Conservation (phyloP, 2,113 vertebrate genomes). For the Zingel zingel region DNA sequence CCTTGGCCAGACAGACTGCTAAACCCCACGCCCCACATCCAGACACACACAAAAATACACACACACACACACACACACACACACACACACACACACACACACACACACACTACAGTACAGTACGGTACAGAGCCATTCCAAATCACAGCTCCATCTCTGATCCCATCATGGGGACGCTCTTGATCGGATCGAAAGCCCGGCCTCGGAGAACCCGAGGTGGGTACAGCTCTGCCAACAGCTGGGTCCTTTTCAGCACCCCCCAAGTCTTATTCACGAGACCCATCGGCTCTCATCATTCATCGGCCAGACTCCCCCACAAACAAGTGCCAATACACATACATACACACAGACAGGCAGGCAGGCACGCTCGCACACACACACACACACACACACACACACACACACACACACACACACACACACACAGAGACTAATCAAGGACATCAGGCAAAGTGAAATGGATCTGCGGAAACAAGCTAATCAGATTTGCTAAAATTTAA, state of each 20-base stretch:
- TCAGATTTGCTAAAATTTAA: constrained; percentile 62
- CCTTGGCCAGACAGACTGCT: constrained; percentile 9
- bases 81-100: constrained; percentile 33
- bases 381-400: constrained; percentile 4
- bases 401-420: background rate
- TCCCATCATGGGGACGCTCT: constrained; percentile 58
- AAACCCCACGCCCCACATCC: background rate
- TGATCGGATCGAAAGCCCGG: constrained; percentile 64
- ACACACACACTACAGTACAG: constrained; percentile 25
- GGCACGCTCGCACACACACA: background rate
- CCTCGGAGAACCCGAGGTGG: constrained; percentile 52
- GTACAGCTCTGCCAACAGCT: constrained; percentile 72
- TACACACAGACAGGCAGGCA: background rate
- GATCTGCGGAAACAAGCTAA: constrained; percentile 64
- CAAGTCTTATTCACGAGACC: constrained; percentile 74
- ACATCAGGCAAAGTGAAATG: constrained; percentile 49
- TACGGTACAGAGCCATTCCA: constrained; percentile 35
- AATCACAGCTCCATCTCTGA: constrained; percentile 53
- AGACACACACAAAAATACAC: no score
- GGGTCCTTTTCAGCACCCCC: constrained; percentile 66
- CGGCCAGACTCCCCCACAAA: constrained; percentile 43
- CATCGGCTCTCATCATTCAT: constrained; percentile 72
- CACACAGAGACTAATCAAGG: constrained; percentile 55
- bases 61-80: constrained; percentile 1
- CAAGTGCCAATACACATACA: background rate